Percentiles rank a stretch among this genome's conserved stretches.
Evolutionary conservation across 2,113 vertebrate genomes (phyloP).

Genomic region (mouse (Mus musculus)): GRCm39 chrX:57100001-57100500

Average conservation of each 20-base stretch:
- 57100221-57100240: constrained; percentile 32
- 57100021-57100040: neutral
- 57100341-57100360: constrained; percentile 25
- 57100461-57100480: constrained; percentile 55
- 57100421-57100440: constrained; percentile 45
- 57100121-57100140: constrained; percentile 68
- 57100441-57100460: constrained; percentile 37
- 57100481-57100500: neutral
- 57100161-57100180: constrained; percentile 64
- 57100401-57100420: constrained; percentile 44
- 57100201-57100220: constrained; percentile 19
- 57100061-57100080: constrained; percentile 8
- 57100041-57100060: neutral
- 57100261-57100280: neutral
- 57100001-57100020: neutral
- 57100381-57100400: constrained; percentile 42
- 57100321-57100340: constrained; percentile 18
- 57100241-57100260: neutral
- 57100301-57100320: constrained; percentile 13
- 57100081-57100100: constrained; percentile 50
- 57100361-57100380: constrained; percentile 52
- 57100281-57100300: neutral
- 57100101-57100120: constrained; percentile 60
- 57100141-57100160: constrained; percentile 50
- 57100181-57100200: constrained; percentile 10